Conservation (phyloP, 2,113 vertebrate genomes). For the Rhinoderma darwinii region DNA sequence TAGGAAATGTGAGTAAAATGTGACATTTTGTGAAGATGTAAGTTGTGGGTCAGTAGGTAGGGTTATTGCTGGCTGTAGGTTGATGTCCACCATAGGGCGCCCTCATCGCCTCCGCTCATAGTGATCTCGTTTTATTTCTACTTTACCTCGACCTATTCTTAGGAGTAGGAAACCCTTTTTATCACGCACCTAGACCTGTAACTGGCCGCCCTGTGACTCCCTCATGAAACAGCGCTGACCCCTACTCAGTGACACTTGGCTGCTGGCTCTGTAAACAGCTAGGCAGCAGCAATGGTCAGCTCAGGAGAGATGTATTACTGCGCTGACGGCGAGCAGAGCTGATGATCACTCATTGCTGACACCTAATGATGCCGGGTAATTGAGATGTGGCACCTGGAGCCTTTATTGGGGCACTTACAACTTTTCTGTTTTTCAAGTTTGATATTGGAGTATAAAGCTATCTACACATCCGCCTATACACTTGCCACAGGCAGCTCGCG, state of each 20-base stretch:
- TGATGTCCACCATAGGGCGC: neutral
- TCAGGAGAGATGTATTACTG: slow-evolving; percentile 31
- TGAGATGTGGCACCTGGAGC: slow-evolving; percentile 56
- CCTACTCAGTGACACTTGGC: slow-evolving; percentile 30
- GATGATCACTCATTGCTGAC: slow-evolving; percentile 60
- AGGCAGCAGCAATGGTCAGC: slow-evolving; percentile 1
- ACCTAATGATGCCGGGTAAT: slow-evolving; percentile 55
- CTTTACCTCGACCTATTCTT: neutral
- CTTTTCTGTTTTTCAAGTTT: neutral
- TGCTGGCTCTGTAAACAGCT: slow-evolving; percentile 10
- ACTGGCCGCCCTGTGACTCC: slow-evolving; percentile 58
- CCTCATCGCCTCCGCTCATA: neutral
- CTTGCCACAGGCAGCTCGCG: neutral
- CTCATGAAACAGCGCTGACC: neutral
- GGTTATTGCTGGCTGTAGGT: neutral
- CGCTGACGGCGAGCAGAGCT: slow-evolving; percentile 23
- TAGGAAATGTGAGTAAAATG: too few species aligned
- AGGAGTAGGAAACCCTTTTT: neutral
- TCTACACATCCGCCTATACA: too few species aligned
- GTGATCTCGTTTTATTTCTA: neutral
- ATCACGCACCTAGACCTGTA: neutral
- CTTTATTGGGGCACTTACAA: too few species aligned
- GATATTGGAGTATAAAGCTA: neutral
- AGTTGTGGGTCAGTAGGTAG: neutral
- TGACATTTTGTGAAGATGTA: neutral